A percentile compares a stretch with the other conserved stretches of the same genome.
Evolutionary conservation across 2,888 invertebrate species (phyloP).

Genomic region (Nebria salina): DNA sequence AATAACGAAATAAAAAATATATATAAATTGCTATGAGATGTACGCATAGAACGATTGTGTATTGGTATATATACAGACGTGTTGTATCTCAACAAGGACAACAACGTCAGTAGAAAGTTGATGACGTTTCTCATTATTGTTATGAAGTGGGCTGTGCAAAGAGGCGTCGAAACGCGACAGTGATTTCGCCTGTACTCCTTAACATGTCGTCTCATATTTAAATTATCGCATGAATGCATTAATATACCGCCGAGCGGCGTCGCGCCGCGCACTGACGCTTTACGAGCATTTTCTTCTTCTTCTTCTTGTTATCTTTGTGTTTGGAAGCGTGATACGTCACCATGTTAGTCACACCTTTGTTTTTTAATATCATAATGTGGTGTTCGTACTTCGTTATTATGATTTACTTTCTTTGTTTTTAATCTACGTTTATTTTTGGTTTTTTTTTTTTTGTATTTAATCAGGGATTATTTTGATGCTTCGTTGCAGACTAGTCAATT

Average conservation of each 20-base stretch:
- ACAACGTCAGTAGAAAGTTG: not conserved
- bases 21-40: no score
- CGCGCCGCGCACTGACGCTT: not conserved
- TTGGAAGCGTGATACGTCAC: not conserved
- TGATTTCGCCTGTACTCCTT: not conserved
- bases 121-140: slow-evolving; percentile 27
- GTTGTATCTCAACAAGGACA: not conserved
- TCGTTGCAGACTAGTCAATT: not conserved
- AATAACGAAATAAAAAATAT: no score
- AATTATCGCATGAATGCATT: slow-evolving; percentile 1
- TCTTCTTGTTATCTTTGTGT: not conserved
- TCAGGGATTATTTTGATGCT: not conserved
- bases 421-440: not conserved
- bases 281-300: not conserved
- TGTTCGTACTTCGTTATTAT: not conserved
- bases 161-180: slow-evolving; percentile 7
- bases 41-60: no score
- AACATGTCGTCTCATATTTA: not conserved
- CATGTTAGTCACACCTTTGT: not conserved
- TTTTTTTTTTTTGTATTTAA: not conserved
- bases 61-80: no score
- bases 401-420: not conserved
- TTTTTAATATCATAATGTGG: slow-evolving; percentile 1
- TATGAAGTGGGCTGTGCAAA: slow-evolving; percentile 32
- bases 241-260: not conserved